These are phyloP conservation scores for Eciton burchellii DNA, from an alignment of 1,140 invertebrate species.

Conservation along the genomic window DNA sequence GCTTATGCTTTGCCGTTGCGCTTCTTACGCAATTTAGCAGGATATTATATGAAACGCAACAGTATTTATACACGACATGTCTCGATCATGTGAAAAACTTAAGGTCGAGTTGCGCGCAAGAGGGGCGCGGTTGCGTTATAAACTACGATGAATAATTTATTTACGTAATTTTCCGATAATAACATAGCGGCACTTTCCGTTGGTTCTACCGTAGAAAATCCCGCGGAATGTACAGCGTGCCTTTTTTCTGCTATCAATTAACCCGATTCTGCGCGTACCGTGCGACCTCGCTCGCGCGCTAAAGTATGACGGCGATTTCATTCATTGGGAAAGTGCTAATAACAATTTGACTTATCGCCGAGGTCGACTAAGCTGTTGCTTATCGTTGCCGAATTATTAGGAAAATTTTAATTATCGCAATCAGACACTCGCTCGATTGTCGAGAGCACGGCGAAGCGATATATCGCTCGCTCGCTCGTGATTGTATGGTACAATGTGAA, in stretches of 20 bases:
- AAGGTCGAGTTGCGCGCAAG: not conserved
- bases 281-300: conserved; percentile 2
- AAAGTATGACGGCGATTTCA: conserved; percentile 13
- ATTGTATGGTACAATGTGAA: not conserved
- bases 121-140: not conserved
- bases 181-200: not conserved
- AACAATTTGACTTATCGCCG: not conserved
- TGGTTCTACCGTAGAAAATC: conserved; percentile 44
- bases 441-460: not conserved
- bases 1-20: no score
- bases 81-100: not conserved
- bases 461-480: not conserved
- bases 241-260: conserved; percentile 35
- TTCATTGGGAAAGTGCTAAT: not conserved
- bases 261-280: conserved; percentile 19
- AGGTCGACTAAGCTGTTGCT: not conserved
- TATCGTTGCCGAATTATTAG: not conserved
- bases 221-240: conserved; percentile 17
- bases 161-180: conserved; percentile 40
- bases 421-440: not conserved
- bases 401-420: conserved; percentile 5
- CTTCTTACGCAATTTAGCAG: conserved; percentile 4
- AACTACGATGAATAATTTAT: conserved; percentile 24
- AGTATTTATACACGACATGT: not conserved
- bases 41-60: not conserved